Base-by-base conservation (phyloP, 2,113 vertebrate species). In the Sula dactylatra region DNA sequence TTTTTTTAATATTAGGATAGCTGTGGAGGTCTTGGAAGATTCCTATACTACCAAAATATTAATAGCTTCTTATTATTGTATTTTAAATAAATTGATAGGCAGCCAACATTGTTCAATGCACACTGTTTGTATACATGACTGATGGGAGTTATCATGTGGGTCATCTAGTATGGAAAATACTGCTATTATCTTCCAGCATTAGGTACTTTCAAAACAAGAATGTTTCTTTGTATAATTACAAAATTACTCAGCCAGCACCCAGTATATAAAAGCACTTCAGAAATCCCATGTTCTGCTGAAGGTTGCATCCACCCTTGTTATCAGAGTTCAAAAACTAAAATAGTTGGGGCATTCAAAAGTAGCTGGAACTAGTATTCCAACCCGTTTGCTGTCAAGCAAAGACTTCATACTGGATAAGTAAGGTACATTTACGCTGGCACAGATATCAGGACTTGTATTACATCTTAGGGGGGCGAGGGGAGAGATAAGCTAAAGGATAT, bases 391-490 rank as follows among this genome's bases (percentile, higher is more conserved):
- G 54, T 65, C 65, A 82, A 36, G 31, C 24, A 80, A 86, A 76
- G 69, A 11, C 38, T 45, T 89, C 66, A 1, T 54, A 34, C 74
- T 4, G 9, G 38, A 19, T 76, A 82, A 86, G 14, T 58, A 77
- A 80, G 29, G 16, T 70, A n/a, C 24, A 29, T 88, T 81, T 83
- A 66, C 12, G 22, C 5, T 73, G 38, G 38, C 38, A 58, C 16
- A 82, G 45, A 16, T 50, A 44, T 47, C 10, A 24, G 56, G 45
- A 45, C 38, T 74, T 55, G 21, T 55, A 59, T 82, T 87, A 15
- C 5, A 11, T 61, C 26, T 58, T 52, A 32, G 3, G 7, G 9
- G 9, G 42, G 3, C 0, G 1, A 66, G 18, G 27, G 15, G 42
- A 88, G n/a, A 62, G 32, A 36, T 69, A 80, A 34, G 3, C 5